phyloP scores from a whole-genome alignment of 2,888 invertebrate species.

The Choreutis nemorana region DNA sequence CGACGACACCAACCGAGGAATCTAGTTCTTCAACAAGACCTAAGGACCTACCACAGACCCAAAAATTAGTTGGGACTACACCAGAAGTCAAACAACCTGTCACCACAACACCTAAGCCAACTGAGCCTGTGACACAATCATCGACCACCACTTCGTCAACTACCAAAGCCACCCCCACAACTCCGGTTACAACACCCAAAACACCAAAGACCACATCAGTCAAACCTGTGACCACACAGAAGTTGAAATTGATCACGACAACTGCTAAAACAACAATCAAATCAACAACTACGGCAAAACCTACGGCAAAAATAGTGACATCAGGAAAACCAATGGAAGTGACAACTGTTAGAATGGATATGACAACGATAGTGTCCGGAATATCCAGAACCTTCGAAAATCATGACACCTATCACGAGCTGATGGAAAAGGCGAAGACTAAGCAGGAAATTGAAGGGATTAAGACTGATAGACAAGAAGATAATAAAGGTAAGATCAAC shows the following conservation, averaged over 20 bases:
- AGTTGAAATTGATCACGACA: constrained; percentile 6
- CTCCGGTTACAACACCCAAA: constrained; percentile 9
- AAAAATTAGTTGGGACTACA: constrained; percentile 25
- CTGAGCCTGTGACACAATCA: constrained; percentile 14
- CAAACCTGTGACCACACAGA: constrained; percentile 6
- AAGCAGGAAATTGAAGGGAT: constrained; percentile 13
- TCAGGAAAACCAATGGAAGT: constrained; percentile 4
- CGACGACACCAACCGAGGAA: neutral
- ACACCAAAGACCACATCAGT: constrained; percentile 10
- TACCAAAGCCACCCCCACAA: constrained; percentile 8
- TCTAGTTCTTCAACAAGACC: constrained; percentile 3
- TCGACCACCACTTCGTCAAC: constrained; percentile 9
- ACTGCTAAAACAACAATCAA: constrained; percentile 6
- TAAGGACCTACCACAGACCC: constrained; percentile 22
- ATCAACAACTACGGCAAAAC: constrained; percentile 6
- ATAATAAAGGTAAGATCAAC: too few species aligned
- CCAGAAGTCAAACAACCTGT: constrained; percentile 11
- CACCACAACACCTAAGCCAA: constrained; percentile 12
- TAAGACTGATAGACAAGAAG: constrained; percentile 10
- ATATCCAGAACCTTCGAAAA: constrained; percentile 12
- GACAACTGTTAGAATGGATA: constrained; percentile 6
- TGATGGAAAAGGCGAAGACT: constrained; percentile 13
- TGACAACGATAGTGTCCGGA: constrained; percentile 8
- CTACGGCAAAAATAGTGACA: constrained; percentile 4
- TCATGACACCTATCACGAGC: constrained; percentile 9